Percentiles rank a stretch among this genome's conserved stretches.
Evolutionary conservation across 1,140 invertebrate species (phyloP).

Genomic region (Ridgeia piscesae): DNA sequence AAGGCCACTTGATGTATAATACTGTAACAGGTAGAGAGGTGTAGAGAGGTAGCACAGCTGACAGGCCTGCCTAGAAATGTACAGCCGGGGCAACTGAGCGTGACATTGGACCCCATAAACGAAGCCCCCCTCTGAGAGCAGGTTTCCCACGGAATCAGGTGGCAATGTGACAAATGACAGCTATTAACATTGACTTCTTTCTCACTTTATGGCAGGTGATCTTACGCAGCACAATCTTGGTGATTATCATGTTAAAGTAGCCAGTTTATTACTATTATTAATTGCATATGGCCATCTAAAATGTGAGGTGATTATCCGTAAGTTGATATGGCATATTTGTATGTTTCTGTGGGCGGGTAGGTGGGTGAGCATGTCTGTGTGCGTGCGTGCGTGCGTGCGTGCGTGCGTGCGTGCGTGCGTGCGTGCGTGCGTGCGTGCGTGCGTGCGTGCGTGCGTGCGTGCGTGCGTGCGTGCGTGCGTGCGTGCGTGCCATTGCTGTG

Average conservation of each 20-base stretch:
- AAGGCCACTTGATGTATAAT: slow-evolving; percentile 1
- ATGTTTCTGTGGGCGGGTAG: no score
- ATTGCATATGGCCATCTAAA: neutral
- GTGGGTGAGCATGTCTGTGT: no score
- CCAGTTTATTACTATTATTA: neutral
- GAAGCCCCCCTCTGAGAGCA: neutral
- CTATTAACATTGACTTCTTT: neutral
- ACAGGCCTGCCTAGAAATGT: neutral
- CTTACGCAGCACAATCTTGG: neutral
- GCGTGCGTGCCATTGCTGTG: neutral
- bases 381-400: no score
- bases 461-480: no score
- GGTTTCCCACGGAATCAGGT: neutral
- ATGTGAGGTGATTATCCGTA: neutral
- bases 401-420: no score
- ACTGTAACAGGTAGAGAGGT: neutral
- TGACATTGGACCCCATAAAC: neutral
- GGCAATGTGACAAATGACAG: neutral
- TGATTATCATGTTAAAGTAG: neutral
- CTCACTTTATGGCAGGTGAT: neutral
- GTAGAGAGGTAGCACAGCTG: neutral
- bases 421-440: no score
- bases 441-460: no score
- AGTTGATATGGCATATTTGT: no score
- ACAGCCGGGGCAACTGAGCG: neutral